Base-by-base conservation (phyloP, 2,113 vertebrate species). In the Xerus inauris region DNA sequence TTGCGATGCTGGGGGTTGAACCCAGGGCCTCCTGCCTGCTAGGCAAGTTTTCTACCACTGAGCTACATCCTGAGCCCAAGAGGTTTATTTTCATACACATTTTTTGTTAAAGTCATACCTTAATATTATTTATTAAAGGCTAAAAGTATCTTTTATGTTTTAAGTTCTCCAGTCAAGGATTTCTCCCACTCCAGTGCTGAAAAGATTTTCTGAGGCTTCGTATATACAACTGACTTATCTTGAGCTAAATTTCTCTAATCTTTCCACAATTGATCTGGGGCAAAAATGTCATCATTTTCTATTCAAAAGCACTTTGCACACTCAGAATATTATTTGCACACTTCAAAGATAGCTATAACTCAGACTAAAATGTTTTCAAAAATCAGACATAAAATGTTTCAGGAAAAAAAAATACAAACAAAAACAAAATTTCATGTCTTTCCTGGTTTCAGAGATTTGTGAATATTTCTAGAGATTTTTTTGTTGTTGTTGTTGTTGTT, bases 61-160 rank as follows among this genome's bases (percentile, higher is more conserved):
- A 62, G 26, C 8, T 62, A 62, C 59, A 26, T 62, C 59, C 59
- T 26, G 8, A 62, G 24, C 24, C 59, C 59, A 62, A 67, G 12
- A 62, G 19, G 9, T 65, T 87, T 51, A 83, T 94, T 79, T 92
- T 73, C 40, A 12, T 12, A 51, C 83, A 35, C 6, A 59, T 67
- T 84, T 16, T 94, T 40, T 69, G 24, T 72, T 81, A 65, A 88
- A 5, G 49, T 45, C 9, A 13, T 45, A 83, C 8, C 20, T 77
- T 65, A 49, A 95, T 95, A 92, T n/a, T 59, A 88, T 54, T 45
- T 62, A n/a, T 35, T 93, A 96, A 71, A 77, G 35, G 35, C 35
- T 87, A 40, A 77, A 94, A 87, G 6, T 87, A 16, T 73, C 26
- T 87, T 65, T 67, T 59, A 54, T 28, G 26, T 80, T 91, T 72